Evolutionary conservation across 1,140 invertebrate genomes (phyloP).

Genomic region (Phymorhynchus buccinoides): DNA sequence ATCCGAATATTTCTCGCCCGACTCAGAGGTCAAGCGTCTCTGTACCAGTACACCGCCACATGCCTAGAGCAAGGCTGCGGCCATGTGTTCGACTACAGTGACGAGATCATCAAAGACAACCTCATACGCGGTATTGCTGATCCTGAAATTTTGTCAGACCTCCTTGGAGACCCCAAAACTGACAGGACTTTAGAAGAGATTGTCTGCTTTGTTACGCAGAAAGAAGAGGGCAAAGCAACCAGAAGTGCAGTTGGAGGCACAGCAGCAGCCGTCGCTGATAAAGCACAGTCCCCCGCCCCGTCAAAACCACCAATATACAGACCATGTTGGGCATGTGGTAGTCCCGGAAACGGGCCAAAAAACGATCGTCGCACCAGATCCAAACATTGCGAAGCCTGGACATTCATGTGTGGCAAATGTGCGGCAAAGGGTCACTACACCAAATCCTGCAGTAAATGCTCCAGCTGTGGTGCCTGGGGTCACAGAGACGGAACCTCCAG

Average conservation of each 20-base stretch:
- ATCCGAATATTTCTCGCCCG: conserved; percentile 44
- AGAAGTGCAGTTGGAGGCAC: conserved; percentile 33
- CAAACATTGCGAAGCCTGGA: conserved; percentile 40
- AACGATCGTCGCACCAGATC: not conserved
- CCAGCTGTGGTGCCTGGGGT: conserved; percentile 33
- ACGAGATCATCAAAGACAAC: conserved; percentile 30
- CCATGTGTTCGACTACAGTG: conserved; percentile 15
- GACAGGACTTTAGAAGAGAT: not conserved
- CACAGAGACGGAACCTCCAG: conserved; percentile 26
- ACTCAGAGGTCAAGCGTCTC: conserved; percentile 36
- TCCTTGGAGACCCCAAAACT: not conserved
- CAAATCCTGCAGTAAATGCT: conserved; percentile 40
- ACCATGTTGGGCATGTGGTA: conserved; percentile 6
- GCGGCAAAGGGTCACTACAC: conserved; percentile 42
- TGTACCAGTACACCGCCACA: conserved; percentile 42
- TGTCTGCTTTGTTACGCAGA: conserved; percentile 32
- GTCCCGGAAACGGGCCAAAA: conserved; percentile 2
- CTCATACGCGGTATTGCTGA: conserved; percentile 18
- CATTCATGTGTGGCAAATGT: conserved; percentile 46
- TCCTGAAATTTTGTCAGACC: conserved; percentile 14
- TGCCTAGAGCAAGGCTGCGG: conserved; percentile 22
- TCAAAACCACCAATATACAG: not conserved
- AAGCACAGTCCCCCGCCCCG: not conserved
- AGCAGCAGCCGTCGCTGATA: not conserved
- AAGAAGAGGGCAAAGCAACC: conserved; percentile 49